phyloP scores from a whole-genome alignment of 2,888 invertebrate species.

The Clivina fossor region DNA sequence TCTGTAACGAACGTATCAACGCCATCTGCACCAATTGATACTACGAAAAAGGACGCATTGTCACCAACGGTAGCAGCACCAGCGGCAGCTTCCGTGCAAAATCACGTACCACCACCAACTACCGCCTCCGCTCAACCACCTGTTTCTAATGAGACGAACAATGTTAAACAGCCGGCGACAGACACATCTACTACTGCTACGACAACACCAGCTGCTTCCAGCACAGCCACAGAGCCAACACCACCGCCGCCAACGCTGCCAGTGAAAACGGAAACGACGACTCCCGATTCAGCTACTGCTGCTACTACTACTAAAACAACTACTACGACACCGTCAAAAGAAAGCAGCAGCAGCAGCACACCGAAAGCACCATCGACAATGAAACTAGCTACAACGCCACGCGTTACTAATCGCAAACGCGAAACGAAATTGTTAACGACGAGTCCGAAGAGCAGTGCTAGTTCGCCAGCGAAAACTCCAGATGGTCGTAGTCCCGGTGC shows the following conservation, averaged over 20 bases:
- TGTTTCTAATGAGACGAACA: slow-evolving; percentile 11
- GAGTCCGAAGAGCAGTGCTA: slow-evolving; percentile 46
- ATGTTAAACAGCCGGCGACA: slow-evolving; percentile 25
- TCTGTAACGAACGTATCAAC: slow-evolving; percentile 46
- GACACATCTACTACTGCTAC: slow-evolving; percentile 48
- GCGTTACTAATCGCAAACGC: slow-evolving; percentile 58
- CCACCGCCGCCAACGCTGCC: slow-evolving; percentile 39
- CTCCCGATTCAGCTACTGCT: slow-evolving; percentile 37
- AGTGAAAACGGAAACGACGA: slow-evolving; percentile 45
- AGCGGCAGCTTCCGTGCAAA: slow-evolving; percentile 45
- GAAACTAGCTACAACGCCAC: slow-evolving; percentile 61
- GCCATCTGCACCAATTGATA: slow-evolving; percentile 26
- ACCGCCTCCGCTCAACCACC: slow-evolving; percentile 14
- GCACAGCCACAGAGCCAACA: slow-evolving; percentile 47
- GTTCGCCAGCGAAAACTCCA: slow-evolving; percentile 52
- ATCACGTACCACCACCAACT: slow-evolving; percentile 28
- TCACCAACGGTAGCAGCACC: slow-evolving; percentile 50
- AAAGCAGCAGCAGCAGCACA: too few relatives aligned
- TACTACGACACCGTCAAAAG: slow-evolving; percentile 42
- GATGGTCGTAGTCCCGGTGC: slow-evolving; percentile 41
- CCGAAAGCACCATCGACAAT: slow-evolving; percentile 51
- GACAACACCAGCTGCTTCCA: slow-evolving; percentile 49
- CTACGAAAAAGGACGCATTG: slow-evolving; percentile 50
- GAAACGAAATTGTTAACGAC: slow-evolving; percentile 52
- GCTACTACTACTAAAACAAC: slow-evolving; percentile 37